phyloP scores from a whole-genome alignment of 1,140 invertebrate genomes.

The Drosophila pseudoobscura region DNA sequence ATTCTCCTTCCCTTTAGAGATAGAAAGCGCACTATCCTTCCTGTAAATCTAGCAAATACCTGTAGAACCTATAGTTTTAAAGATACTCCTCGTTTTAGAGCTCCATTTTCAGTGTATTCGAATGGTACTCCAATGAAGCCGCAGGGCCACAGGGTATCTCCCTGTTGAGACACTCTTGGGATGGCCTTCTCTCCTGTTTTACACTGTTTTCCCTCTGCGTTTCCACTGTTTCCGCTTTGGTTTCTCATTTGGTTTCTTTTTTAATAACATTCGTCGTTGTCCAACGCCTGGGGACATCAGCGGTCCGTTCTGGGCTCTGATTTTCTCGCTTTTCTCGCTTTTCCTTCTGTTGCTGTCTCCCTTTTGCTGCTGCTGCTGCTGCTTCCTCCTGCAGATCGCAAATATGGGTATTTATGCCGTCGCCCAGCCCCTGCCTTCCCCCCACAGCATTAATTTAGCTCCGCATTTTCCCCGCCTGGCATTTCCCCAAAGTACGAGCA shows the following conservation, averaged over 20 bases:
- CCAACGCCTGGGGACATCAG: constrained; percentile 60
- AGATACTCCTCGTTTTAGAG: too few species aligned
- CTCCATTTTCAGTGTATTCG: not conserved
- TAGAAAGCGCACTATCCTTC: too few species aligned
- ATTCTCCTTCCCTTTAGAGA: too few species aligned
- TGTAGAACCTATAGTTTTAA: too few species aligned
- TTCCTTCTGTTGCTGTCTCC: constrained; percentile 18
- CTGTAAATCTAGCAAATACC: too few species aligned
- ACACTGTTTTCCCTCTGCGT: too few species aligned
- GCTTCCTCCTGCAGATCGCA: constrained; percentile 46
- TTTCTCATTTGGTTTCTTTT: constrained; percentile 46
- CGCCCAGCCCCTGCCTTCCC: not conserved
- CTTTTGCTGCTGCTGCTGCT: constrained; percentile 21
- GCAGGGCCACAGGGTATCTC: too few species aligned
- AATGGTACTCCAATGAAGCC: too few species aligned
- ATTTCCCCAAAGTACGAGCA: constrained; percentile 46
- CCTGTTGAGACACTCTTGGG: too few species aligned
- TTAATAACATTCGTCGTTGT: constrained; percentile 70
- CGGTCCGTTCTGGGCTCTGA: constrained; percentile 5
- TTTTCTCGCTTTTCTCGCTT: constrained; percentile 16
- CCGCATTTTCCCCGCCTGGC: not conserved
- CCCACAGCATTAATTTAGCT: too few species aligned
- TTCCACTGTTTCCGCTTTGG: too few species aligned
- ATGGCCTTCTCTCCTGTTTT: too few species aligned
- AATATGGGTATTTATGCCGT: constrained; percentile 73